phyloP scores from a whole-genome alignment of 2,888 invertebrate genomes.

The Drosophila robusta region DNA sequence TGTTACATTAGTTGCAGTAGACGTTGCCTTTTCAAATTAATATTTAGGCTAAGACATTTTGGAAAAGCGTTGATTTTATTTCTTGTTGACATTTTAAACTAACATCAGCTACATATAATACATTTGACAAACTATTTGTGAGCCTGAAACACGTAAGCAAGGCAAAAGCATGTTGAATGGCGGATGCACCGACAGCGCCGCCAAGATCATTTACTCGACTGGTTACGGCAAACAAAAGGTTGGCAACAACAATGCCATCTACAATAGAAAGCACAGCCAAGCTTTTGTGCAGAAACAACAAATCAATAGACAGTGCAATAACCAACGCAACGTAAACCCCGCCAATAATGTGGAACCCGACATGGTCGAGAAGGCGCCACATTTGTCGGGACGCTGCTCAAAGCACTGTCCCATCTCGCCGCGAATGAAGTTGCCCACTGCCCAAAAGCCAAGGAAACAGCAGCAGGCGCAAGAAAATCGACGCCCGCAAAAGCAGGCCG shows the following conservation, averaged over 20 bases:
- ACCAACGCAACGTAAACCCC: too few species aligned
- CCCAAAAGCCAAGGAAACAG: too few species aligned
- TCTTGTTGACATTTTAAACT: constrained; percentile 1
- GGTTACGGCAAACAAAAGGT: neutral
- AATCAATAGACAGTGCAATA: too few species aligned
- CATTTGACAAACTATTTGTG: neutral
- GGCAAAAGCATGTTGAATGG: neutral
- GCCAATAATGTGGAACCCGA: too few species aligned
- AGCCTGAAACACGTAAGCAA: neutral
- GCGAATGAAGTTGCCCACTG: too few species aligned
- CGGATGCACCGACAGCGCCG: neutral
- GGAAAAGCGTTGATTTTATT: neutral
- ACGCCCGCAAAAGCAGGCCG: too few species aligned
- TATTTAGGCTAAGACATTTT: neutral
- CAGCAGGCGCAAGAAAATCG: too few species aligned
- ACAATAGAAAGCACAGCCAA: neutral
- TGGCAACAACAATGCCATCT: neutral
- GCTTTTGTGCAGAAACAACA: too few species aligned
- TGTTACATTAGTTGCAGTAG: neutral
- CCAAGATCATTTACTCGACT: neutral
- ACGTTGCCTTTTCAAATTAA: neutral
- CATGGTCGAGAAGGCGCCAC: too few species aligned
- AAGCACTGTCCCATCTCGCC: too few species aligned
- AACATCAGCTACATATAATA: neutral
- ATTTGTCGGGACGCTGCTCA: too few species aligned